phyloP scores from a whole-genome alignment of 2,888 invertebrate species.

The Drosophila subsilvestris region DNA sequence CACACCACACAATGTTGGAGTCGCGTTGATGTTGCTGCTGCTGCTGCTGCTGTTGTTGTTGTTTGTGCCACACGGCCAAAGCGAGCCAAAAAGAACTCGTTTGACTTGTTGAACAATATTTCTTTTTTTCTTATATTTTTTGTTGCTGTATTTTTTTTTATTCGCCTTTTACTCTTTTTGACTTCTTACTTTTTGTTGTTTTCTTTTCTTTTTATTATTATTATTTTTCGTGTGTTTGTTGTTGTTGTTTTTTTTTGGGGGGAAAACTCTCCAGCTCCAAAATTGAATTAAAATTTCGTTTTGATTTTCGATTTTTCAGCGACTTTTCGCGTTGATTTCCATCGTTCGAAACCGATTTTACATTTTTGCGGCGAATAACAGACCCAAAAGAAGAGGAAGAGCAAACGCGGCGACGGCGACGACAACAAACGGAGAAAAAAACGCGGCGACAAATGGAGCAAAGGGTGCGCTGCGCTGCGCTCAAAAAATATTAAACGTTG shows the following conservation, averaged over 20 bases:
- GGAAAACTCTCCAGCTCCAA: neutral
- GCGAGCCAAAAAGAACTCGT: constrained; percentile 83
- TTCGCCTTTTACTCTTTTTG: constrained; percentile 52
- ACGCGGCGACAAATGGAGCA: constrained; percentile 46
- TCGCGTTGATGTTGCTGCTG: constrained; percentile 55
- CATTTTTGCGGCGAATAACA: constrained; percentile 61
- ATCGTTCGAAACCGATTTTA: constrained; percentile 42
- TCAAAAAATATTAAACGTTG: neutral
- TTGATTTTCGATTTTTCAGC: neutral
- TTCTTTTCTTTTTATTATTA: constrained; percentile 22
- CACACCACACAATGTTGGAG: constrained; percentile 58
- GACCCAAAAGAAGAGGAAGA: constrained; percentile 27
- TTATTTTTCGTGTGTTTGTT: constrained; percentile 27
- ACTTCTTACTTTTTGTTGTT: constrained; percentile 55
- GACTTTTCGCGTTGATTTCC: constrained; percentile 1
- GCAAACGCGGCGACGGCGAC: constrained; percentile 42
- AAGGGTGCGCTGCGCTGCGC: constrained; percentile 14
- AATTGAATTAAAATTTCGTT: neutral
- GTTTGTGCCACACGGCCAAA: constrained; percentile 77
- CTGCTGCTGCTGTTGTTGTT: constrained; percentile 49
- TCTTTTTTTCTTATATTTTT: constrained; percentile 70
- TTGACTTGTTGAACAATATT: constrained; percentile 84
- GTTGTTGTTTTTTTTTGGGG: constrained; percentile 20
- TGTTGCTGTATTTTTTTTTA: constrained; percentile 33
- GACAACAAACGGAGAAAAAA: constrained; percentile 61